Evolutionary conservation across 2,797 vertebrate genomes (phyloP), one percentile per base, ranked within the genome.

Genomic region (Xenops minutus): DNA sequence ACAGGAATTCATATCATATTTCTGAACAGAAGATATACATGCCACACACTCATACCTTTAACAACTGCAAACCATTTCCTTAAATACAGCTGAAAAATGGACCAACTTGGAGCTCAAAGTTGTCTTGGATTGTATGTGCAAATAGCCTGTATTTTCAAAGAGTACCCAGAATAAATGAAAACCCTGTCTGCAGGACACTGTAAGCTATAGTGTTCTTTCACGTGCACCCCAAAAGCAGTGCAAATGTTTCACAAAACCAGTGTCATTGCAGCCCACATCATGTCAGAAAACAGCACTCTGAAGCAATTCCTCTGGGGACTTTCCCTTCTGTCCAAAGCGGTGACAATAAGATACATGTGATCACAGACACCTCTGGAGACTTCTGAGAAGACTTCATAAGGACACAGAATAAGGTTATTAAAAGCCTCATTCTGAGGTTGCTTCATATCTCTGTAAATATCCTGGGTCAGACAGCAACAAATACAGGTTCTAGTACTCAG

Each of bases 1-100:
- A 87, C 85, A 95, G 76, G 87, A 89, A 86, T 85, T 92, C 93
- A 74, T 82, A 74, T 81, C 34, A 61, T 52, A 63, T 95, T 93
- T 93, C 85, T 91, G 72, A 88, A 79, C 26, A 12, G 73, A 67
- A 96, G 66, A 56, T 55, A 72, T 26, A 74, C 44, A 32, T 39
- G 63, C 61, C 74, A 79, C 52, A 73, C 55, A 64, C 24, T 81
- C 36, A 7, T 37, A 41, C 67, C 76, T 94, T 95, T 46, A 89
- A 88, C 36, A 27, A 30, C 39, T 51, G 46, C 11, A 69, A 67
- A 93, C 19, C 21, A 48, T 76, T 87, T 86, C 84, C 68, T 80
- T 66, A 91, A 88, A 81, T 11, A 82, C 71, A 79, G 26, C 43
- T 87, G 83, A 49, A 77, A 94, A 94, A 80, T 13, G 32, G 20